Percentiles rank a stretch among this genome's conserved stretches.
phyloP scores from a whole-genome alignment of 2,113 vertebrate genomes.

The Heterotilapia buettikoferi region DNA sequence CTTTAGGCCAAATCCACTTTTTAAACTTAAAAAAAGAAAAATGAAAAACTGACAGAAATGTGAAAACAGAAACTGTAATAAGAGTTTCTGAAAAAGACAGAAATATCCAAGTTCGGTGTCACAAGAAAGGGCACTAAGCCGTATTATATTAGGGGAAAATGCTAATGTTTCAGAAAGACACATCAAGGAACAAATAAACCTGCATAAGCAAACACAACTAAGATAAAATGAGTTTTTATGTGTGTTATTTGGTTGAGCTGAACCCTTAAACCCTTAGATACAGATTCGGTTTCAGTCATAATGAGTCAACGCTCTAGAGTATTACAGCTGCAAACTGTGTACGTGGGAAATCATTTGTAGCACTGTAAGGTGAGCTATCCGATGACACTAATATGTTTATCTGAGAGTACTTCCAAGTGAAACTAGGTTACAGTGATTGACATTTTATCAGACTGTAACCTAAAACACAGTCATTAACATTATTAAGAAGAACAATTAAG shows the following conservation, averaged over 20 bases:
- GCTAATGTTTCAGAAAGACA: neutral
- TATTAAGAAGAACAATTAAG: neutral
- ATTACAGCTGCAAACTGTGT: slow-evolving; percentile 8
- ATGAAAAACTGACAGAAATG: neutral
- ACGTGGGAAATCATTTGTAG: slow-evolving; percentile 5
- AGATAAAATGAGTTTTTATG: neutral
- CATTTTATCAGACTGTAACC: neutral
- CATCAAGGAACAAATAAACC: neutral
- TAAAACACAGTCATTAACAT: neutral
- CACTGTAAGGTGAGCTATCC: slow-evolving; percentile 1
- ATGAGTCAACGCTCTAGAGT: neutral
- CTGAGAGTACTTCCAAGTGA: slow-evolving; percentile 9
- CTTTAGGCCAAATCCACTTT: neutral
- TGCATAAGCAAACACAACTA: neutral
- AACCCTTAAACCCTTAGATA: neutral
- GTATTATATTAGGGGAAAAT: neutral
- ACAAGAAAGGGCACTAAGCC: neutral
- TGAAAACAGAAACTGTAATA: neutral
- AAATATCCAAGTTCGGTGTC: neutral
- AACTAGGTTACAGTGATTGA: neutral
- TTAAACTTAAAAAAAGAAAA: neutral
- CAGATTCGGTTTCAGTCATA: slow-evolving; percentile 25
- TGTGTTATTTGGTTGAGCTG: neutral
- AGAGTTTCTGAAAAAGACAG: neutral
- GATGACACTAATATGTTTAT: slow-evolving; percentile 7